Conservation (phyloP, 2,888 invertebrate species). For the Xiphydria camelus region DNA sequence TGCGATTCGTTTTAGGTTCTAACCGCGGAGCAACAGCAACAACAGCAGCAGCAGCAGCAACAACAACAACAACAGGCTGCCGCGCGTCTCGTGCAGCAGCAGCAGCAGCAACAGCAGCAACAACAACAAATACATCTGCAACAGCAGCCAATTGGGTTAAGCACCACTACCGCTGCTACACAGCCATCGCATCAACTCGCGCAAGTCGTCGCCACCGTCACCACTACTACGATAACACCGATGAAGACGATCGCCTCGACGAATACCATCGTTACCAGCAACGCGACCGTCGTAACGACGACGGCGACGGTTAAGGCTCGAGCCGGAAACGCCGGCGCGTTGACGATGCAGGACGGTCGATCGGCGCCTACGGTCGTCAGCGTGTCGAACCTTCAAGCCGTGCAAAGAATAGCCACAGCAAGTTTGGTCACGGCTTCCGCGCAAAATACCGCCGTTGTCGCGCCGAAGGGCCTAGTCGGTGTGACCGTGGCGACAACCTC, state of each 20-base stretch:
- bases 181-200: slow-evolving; percentile 43
- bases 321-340: slow-evolving; percentile 31
- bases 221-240: slow-evolving; percentile 30
- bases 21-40: slow-evolving; percentile 43
- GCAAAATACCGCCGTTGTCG: slow-evolving; percentile 37
- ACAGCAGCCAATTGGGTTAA: slow-evolving; percentile 36
- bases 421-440: slow-evolving; percentile 43
- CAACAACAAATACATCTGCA: slow-evolving; percentile 31
- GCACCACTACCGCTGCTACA: slow-evolving; percentile 28
- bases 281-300: slow-evolving; percentile 30
- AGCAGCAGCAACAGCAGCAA: slow-evolving; percentile 37
- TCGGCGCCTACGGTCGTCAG: slow-evolving; percentile 50
- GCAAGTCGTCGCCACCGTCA: slow-evolving; percentile 38
- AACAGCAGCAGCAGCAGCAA: slow-evolving; percentile 34
- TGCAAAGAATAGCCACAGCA: slow-evolving; percentile 51
- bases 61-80: slow-evolving; percentile 36
- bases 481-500: slow-evolving; percentile 59
- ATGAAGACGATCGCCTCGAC: slow-evolving; percentile 39
- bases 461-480: slow-evolving; percentile 55
- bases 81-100: slow-evolving; percentile 46
- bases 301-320: slow-evolving; percentile 44
- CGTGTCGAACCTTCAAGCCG: slow-evolving; percentile 52
- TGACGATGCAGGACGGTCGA: slow-evolving; percentile 45
- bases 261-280: slow-evolving; percentile 33
- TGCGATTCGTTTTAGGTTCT: slow-evolving; percentile 35